Conservation (phyloP, 2,888 invertebrate species). For the Steromphala cineraria region DNA sequence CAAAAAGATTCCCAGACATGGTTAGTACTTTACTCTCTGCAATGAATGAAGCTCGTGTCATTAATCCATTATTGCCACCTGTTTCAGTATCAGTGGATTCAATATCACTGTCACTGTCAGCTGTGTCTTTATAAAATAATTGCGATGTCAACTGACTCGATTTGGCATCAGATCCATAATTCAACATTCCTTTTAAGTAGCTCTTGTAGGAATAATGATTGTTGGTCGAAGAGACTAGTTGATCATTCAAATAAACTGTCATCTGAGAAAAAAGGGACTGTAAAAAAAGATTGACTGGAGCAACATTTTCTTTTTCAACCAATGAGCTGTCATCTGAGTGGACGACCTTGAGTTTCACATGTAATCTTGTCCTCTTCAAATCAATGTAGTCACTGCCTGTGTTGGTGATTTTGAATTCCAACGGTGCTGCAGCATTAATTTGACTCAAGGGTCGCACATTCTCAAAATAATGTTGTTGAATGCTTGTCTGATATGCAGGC, state of each 20-base stretch:
- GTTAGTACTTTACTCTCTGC: neutral
- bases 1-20: constrained; percentile 1
- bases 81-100: neutral
- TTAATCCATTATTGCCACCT: neutral
- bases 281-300: neutral
- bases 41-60: neutral
- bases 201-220: constrained; percentile 8
- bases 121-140: constrained; percentile 7
- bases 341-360: neutral
- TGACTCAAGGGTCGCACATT: constrained; percentile 1
- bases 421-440: neutral
- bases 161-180: neutral
- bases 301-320: neutral
- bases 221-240: constrained; percentile 1
- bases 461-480: neutral
- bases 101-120: neutral
- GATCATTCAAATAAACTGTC: neutral
- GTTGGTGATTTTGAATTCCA: neutral
- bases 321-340: neutral
- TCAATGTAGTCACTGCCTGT: constrained; percentile 12
- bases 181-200: neutral
- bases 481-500: neutral
- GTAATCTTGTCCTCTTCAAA: neutral
- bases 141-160: neutral
- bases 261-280: neutral